Evolutionary conservation across 2,797 vertebrate species (phyloP), one percentile per base, ranked within the genome.

Genomic region (Acanthurus leucopareius): DNA sequence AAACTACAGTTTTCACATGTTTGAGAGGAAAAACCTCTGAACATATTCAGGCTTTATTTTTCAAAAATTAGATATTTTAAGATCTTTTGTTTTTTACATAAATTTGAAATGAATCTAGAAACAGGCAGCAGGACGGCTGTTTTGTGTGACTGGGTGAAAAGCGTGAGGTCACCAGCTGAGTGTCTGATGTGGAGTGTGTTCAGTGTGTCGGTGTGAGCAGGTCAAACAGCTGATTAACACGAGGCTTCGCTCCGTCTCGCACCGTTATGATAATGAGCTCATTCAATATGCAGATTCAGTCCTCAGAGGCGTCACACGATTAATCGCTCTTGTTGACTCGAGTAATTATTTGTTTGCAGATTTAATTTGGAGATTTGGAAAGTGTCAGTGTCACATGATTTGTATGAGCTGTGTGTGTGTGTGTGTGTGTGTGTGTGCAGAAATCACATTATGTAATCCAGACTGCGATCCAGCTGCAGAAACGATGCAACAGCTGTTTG

Each of bases 301-400:
- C 89, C 84, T 87, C 72, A 22, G 86, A 86, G 88, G 87, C 70
- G 77, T 52, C 76, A 17, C 51, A 40, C 60, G 19, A 82, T 88
- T 90, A 92, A 92, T 91, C 90, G 85, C 87, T 89, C 88, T 90
- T 78, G 59, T 90, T 89, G 89, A 91, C 86, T 91, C 81, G 54
- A 83, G 69, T 91, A 88, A 92, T 91, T 89, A 80, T 91, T 85
- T 92, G 88, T 91, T 91, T 91, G 79, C 82, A 54, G 73, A 87
- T 90, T 84, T 86, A 83, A 91, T 92, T 90, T 86, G 69, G 60
- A 81, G 83, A 82, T 88, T 88, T 73, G 75, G 60, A 85, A 79
- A 67, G 42, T 52, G 70, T 82, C 17, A 14, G 57, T 44, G 61
- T 2, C 32, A 44, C 44, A 0, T 64, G 61, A 74, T 45, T 17